phyloP scores from a whole-genome alignment of 2,888 invertebrate species.

The Strigamia crassipes region DNA sequence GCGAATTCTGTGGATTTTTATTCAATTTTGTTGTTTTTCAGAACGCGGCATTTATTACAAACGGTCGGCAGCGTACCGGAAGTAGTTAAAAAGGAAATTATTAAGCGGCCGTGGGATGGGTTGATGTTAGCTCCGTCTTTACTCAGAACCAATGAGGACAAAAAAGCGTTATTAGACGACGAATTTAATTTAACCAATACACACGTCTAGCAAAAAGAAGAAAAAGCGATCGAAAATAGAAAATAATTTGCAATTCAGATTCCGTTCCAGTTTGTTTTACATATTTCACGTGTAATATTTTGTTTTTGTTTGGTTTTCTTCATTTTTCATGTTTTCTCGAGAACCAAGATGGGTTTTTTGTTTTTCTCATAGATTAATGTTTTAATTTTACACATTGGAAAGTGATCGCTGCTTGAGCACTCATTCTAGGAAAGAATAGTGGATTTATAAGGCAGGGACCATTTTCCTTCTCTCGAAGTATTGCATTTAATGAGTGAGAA shows the following conservation, averaged over 20 bases:
- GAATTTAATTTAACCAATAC: background rate
- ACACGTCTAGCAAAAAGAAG: background rate
- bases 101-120: background rate
- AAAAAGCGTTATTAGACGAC: background rate
- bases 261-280: background rate
- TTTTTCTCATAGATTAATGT: background rate
- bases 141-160: background rate
- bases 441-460: slow-evolving; percentile 35
- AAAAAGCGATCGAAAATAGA: too few species aligned
- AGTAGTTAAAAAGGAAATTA: too few species aligned
- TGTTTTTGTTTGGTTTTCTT: background rate
- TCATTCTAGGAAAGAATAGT: slow-evolving; percentile 46
- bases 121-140: background rate
- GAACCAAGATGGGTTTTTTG: background rate
- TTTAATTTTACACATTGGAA: background rate
- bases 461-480: background rate
- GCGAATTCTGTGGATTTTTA: background rate
- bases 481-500: background rate
- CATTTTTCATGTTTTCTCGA: background rate
- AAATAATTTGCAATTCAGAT: background rate
- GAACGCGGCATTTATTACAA: background rate
- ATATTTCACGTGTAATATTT: background rate
- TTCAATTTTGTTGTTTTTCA: background rate
- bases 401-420: slow-evolving; percentile 29
- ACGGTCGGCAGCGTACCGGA: background rate